A percentile compares a stretch with the other conserved stretches of the same genome.
phyloP scores from a whole-genome alignment of 2,113 vertebrate species.

The Aspiorhynchus laticeps region DNA sequence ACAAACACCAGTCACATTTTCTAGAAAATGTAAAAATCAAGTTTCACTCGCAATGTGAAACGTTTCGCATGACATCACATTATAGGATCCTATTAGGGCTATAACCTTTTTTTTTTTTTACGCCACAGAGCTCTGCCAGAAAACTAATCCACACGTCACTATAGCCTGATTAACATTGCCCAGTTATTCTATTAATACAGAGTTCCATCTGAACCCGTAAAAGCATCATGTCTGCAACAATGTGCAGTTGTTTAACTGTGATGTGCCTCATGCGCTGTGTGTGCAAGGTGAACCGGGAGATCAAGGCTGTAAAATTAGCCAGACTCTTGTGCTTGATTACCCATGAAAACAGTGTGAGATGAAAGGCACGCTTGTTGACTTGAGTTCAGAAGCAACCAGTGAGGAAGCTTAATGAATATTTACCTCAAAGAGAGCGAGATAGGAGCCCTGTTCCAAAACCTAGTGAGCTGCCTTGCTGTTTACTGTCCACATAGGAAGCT shows the following conservation, averaged over 20 bases:
- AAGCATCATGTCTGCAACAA: background rate
- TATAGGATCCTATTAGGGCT: background rate
- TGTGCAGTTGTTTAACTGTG: background rate
- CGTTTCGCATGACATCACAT: background rate
- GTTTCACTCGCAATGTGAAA: background rate
- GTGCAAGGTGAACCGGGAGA: constrained; percentile 29
- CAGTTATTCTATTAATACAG: background rate
- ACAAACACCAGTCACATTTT: background rate
- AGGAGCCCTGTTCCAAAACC: background rate
- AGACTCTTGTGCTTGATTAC: constrained; percentile 37
- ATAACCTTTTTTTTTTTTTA: background rate
- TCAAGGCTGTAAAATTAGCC: constrained; percentile 36
- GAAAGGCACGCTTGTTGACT: constrained; percentile 51
- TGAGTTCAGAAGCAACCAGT: constrained; percentile 42
- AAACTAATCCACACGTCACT: background rate
- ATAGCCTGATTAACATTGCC: background rate
- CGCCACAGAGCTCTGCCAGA: too few species aligned
- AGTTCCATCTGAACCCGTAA: too few species aligned
- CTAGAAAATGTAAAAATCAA: background rate
- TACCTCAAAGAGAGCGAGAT: constrained; percentile 30
- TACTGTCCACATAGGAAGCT: background rate
- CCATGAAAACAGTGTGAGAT: constrained; percentile 43
- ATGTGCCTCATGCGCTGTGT: background rate
- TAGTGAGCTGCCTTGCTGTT: background rate
- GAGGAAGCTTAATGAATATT: constrained; percentile 42